A percentile compares a stretch with the other conserved stretches of the same genome.
These are phyloP conservation scores for Ahaetulla prasina DNA, from an alignment of 2,113 vertebrate species.

Conservation along the genomic window DNA sequence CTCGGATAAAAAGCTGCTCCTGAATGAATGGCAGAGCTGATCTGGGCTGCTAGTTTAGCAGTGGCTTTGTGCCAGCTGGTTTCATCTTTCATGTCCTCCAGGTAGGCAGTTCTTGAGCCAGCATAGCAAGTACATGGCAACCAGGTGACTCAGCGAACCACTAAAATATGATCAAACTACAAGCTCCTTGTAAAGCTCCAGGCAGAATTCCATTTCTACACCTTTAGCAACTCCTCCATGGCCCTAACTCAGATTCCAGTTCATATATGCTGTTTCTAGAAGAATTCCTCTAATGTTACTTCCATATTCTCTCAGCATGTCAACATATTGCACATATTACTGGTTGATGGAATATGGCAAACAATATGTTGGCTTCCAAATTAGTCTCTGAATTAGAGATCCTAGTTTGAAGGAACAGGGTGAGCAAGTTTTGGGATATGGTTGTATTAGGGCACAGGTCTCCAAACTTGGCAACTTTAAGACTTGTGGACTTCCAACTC, in stretches of 20 bases:
- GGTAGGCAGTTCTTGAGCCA: neutral
- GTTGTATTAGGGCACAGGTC: neutral
- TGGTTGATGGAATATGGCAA: neutral
- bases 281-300: neutral
- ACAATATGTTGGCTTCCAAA: neutral
- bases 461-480: no score
- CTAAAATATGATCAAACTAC: neutral
- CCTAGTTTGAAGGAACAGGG: neutral
- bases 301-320: neutral
- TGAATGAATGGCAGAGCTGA: constrained; percentile 5
- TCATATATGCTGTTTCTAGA: neutral
- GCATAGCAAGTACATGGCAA: constrained; percentile 15
- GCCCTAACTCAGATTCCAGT: neutral
- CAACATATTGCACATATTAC: neutral
- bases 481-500: no score
- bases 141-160: constrained; percentile 4
- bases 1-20: neutral
- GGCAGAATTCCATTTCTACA: constrained; percentile 1
- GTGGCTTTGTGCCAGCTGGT: constrained; percentile 5
- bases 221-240: neutral
- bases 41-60: constrained; percentile 5
- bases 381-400: neutral
- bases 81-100: constrained; percentile 16
- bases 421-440: neutral
- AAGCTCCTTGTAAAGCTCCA: constrained; percentile 3